These are phyloP conservation scores for Pandemis cinnamomeana DNA, from an alignment of 2,888 invertebrate species.

Conservation along the genomic window DNA sequence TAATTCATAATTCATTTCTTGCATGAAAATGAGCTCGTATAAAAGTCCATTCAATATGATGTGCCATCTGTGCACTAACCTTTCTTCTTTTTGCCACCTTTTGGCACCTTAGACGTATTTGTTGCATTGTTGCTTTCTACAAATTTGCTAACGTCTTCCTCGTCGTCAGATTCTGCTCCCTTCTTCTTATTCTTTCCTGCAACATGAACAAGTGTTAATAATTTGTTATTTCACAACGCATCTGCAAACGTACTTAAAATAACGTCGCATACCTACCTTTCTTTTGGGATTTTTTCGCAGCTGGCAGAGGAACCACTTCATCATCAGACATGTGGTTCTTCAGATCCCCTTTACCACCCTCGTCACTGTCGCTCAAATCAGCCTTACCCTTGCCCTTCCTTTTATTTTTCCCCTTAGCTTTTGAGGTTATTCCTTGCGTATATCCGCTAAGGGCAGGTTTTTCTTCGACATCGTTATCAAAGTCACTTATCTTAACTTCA, in stretches of 20 bases:
- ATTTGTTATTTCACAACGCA: slow-evolving; percentile 11
- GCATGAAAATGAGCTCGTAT: no score
- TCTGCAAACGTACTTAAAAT: background rate
- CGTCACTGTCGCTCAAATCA: slow-evolving; percentile 76
- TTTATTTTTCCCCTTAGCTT: slow-evolving; percentile 78
- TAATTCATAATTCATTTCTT: no score
- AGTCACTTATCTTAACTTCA: slow-evolving; percentile 83
- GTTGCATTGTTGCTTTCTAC: slow-evolving; percentile 63
- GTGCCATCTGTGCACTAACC: slow-evolving; percentile 53
- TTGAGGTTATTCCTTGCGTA: slow-evolving; percentile 78
- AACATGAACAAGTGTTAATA: slow-evolving; percentile 38
- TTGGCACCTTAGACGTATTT: slow-evolving; percentile 59
- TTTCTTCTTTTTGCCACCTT: slow-evolving; percentile 77
- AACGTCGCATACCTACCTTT: slow-evolving; percentile 74
- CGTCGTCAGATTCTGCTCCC: slow-evolving; percentile 72
- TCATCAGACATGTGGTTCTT: slow-evolving; percentile 72
- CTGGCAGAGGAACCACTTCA: slow-evolving; percentile 71
- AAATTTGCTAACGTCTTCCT: slow-evolving; percentile 72
- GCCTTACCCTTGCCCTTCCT: slow-evolving; percentile 79
- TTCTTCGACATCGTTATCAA: slow-evolving; percentile 82
- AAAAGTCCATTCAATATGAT: no score
- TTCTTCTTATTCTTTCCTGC: slow-evolving; percentile 78
- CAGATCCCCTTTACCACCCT: slow-evolving; percentile 62
- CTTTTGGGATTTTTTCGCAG: slow-evolving; percentile 80
- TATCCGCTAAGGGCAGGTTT: slow-evolving; percentile 62